phyloP scores from a whole-genome alignment of 2,797 vertebrate genomes.

The Sebastes wilsoni region DNA sequence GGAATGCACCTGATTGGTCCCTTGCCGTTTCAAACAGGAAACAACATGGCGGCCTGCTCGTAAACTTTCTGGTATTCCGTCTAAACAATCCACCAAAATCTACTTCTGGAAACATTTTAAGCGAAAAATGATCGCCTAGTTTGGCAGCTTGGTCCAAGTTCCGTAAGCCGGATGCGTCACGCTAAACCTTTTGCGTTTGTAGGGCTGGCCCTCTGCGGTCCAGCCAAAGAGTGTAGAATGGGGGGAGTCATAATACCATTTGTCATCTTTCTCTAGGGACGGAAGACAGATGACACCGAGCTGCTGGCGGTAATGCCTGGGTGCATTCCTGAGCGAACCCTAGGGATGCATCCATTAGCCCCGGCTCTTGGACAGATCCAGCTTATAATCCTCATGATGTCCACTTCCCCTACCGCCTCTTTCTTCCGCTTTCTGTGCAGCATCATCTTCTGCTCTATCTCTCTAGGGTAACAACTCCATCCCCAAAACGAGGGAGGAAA shows the following conservation, averaged over 20 bases:
- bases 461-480: slow-evolving; percentile 30
- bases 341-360: slow-evolving; percentile 68
- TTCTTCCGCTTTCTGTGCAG: slow-evolving; percentile 8
- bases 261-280: slow-evolving; percentile 64
- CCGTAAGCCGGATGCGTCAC: neutral
- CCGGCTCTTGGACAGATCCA: slow-evolving; percentile 27
- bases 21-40: neutral
- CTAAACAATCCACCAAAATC: neutral
- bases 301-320: slow-evolving; percentile 44
- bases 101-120: neutral
- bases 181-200: neutral
- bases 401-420: slow-evolving; percentile 8
- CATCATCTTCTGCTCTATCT: slow-evolving; percentile 19
- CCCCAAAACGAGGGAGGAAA: neutral
- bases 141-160: neutral
- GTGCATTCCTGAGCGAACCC: slow-evolving; percentile 62
- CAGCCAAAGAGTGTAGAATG: neutral
- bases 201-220: neutral
- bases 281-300: slow-evolving; percentile 63
- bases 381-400: slow-evolving; percentile 42
- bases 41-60: neutral
- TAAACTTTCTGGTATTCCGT: too few species aligned
- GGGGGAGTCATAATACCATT: slow-evolving; percentile 33
- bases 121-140: neutral
- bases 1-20: neutral